Base-by-base conservation (phyloP, 1,140 invertebrate genomes). In the Heliothis subflexa region DNA sequence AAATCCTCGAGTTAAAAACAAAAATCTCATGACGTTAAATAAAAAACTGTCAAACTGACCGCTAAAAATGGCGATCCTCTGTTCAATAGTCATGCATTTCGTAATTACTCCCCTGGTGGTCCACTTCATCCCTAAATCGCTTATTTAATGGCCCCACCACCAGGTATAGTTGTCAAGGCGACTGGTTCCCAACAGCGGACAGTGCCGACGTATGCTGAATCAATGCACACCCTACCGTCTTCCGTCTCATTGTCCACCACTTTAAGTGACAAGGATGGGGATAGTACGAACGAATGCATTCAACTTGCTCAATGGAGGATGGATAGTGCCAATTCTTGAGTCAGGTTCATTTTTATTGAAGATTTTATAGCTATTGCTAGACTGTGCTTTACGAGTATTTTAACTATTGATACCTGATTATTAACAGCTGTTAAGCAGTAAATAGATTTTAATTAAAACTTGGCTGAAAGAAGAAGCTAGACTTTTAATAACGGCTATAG, bases 181-280 rank as follows among this genome's bases (percentile, higher is more conserved):
- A 76, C 78, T 55, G 16, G 71, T 62, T 61, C 47, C 64, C 57
- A 77, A 79, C 73, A 74, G 64, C 40, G 77, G 75, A 61, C 81
- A 68, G 76, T 80, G 59, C 76, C 80, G 59, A 59, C 62, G 64
- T 74, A 40, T 75, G 62, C 77, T 68, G 74, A 83, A 82, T 83
- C 82, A 79, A 83, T 85, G 82, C 78, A 79, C 78, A 81, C 78
- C 71, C 77, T 81, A 82, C 72, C 33, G 55, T 61, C 55, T 75
- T 64, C 73, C 59, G 52, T 70, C 72, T 79, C 81, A 79, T 79
- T 81, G 78, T 81, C 66, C 61, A 61, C 40, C 13, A 7, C 49
- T 54, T n/a, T 33, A 75, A 18, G 21, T 50, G 82, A 83, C 57
- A 79, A 72, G 79, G 82, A 81, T 16, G 47, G 79, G 59, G 50